These are phyloP conservation scores for Scytalopus superciliaris DNA, from an alignment of 2,113 vertebrate genomes.

Conservation along the genomic window DNA sequence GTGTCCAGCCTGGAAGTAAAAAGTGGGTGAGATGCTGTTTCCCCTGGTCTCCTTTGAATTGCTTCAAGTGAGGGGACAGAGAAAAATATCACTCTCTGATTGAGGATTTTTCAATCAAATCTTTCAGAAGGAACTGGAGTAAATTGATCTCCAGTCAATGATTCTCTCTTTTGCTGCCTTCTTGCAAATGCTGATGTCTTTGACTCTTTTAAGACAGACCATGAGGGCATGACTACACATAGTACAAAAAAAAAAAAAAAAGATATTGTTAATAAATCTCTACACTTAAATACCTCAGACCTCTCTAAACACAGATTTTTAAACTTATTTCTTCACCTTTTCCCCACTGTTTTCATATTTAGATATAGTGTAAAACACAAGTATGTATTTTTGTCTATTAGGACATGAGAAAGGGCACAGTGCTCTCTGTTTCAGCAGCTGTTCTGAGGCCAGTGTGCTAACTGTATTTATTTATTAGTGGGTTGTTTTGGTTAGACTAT, in stretches of 20 bases:
- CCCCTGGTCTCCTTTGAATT: background rate
- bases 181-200: background rate
- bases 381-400: slow-evolving; percentile 24
- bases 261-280: background rate
- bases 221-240: background rate
- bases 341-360: background rate
- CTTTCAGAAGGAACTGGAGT: background rate
- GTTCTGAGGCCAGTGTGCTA: background rate
- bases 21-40: background rate
- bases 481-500: slow-evolving; percentile 21
- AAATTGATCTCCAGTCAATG: background rate
- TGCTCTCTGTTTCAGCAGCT: slow-evolving; percentile 6
- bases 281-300: background rate
- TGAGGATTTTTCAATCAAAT: background rate
- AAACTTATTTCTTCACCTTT: background rate
- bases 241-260: background rate
- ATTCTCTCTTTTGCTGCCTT: background rate
- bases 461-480: slow-evolving; percentile 37
- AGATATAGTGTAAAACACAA: background rate
- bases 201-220: background rate
- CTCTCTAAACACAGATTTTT: background rate
- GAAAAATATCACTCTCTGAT: background rate
- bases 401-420: slow-evolving; percentile 52
- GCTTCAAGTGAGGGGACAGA: background rate
- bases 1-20: background rate